Conservation (phyloP, 2,797 vertebrate species). For the Bradypodion pumilum region DNA sequence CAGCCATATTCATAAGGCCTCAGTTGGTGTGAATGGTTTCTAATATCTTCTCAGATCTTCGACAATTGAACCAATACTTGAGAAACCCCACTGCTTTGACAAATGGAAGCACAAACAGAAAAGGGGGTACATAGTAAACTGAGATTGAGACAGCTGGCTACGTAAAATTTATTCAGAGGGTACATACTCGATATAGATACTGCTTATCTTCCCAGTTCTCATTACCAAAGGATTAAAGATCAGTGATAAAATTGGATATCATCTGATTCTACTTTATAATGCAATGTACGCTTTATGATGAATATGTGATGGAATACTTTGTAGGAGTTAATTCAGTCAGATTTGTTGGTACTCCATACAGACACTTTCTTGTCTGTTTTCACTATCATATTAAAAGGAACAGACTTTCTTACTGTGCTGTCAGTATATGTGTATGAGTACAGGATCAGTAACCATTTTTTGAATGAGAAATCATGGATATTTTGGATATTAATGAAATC, state of each 20-base stretch:
- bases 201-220: not conserved
- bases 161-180: not conserved
- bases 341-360: no score
- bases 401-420: not conserved
- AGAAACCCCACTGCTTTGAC: not conserved
- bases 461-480: not conserved
- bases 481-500: not conserved
- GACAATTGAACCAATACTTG: constrained; percentile 5
- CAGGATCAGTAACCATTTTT: no score
- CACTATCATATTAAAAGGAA: no score
- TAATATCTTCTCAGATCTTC: not conserved
- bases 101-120: not conserved
- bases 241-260: not conserved
- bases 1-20: not conserved
- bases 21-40: not conserved
- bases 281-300: not conserved
- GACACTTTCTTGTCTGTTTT: no score
- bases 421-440: not conserved
- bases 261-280: not conserved
- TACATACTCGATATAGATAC: not conserved
- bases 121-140: not conserved
- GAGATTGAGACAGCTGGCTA: not conserved
- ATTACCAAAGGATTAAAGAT: not conserved
- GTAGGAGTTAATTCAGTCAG: not conserved
- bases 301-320: not conserved